Evolutionary conservation across 2,797 vertebrate species (phyloP).

Genomic region (Leptodactylus fallax): DNA sequence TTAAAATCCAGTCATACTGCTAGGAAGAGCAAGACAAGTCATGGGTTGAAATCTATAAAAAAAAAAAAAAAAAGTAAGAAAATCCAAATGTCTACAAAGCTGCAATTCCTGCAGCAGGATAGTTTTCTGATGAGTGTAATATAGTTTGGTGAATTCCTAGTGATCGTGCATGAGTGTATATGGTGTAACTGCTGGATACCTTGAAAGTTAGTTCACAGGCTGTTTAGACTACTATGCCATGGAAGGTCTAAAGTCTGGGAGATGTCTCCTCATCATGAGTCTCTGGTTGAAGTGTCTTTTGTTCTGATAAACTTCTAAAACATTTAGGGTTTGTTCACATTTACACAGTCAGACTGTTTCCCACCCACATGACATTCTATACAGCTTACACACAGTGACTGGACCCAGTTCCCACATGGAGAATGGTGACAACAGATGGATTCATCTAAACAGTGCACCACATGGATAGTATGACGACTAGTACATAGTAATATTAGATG

Average conservation of each 20-base stretch:
- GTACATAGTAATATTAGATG: background rate
- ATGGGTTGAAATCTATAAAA: background rate
- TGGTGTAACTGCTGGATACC: background rate
- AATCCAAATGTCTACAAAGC: background rate
- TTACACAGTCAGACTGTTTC: slow-evolving; percentile 11
- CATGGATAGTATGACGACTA: background rate
- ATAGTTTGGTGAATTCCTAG: background rate
- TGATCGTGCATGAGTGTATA: background rate
- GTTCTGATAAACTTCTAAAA: slow-evolving; percentile 14
- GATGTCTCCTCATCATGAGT: background rate
- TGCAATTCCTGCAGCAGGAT: background rate
- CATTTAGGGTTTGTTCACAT: slow-evolving; percentile 14
- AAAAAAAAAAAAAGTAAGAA: background rate
- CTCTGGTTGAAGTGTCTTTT: background rate
- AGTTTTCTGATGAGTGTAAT: background rate
- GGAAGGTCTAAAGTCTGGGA: background rate
- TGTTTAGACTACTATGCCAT: background rate
- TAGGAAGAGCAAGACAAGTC: background rate
- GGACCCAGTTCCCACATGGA: slow-evolving; percentile 5
- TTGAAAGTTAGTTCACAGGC: background rate
- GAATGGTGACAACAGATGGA: slow-evolving; percentile 19
- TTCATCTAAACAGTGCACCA: slow-evolving; percentile 19
- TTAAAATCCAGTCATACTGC: background rate
- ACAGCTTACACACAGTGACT: slow-evolving; percentile 16
- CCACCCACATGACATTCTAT: slow-evolving; percentile 17